phyloP scores from a whole-genome alignment of 37 sponge, comb jelly and placozoan genomes.

The Cliona cf. orientalis region DNA sequence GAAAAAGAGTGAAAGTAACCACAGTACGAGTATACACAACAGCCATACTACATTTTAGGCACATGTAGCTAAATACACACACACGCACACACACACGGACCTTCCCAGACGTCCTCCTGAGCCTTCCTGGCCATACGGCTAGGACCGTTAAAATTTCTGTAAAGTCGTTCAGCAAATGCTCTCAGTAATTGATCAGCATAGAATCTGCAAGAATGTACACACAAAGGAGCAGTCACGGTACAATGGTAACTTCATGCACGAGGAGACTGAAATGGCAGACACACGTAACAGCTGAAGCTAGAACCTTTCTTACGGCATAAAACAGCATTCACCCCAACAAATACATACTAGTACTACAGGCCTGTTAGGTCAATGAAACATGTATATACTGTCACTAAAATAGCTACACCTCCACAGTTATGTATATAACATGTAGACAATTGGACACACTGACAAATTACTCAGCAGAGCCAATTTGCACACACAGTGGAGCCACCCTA shows the following conservation, averaged over 20 bases:
- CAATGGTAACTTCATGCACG: not conserved
- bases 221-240: not conserved
- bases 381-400: too few relatives aligned
- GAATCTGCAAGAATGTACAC: not conserved
- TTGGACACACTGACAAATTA: too few relatives aligned
- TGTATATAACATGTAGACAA: too few relatives aligned
- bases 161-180: slow-evolving; percentile 21
- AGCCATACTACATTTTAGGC: not conserved
- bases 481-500: too few relatives aligned
- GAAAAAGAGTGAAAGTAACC: not conserved
- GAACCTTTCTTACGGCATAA: too few relatives aligned
- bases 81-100: slow-evolving; percentile 10
- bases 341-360: too few relatives aligned
- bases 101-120: not conserved
- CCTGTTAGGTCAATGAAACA: too few relatives aligned
- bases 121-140: slow-evolving; percentile 4
- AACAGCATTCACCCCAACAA: too few relatives aligned
- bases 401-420: too few relatives aligned
- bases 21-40: not conserved
- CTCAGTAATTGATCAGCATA: slow-evolving; percentile 24
- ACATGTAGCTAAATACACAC: slow-evolving; percentile 6
- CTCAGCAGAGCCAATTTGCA: too few relatives aligned
- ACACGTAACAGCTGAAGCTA: too few relatives aligned
- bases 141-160: slow-evolving; percentile 18
- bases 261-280: too few relatives aligned